Evolutionary conservation across 2,888 invertebrate genomes (phyloP), one percentile per base, ranked within the genome.

Genomic region (Plusia festucae): DNA sequence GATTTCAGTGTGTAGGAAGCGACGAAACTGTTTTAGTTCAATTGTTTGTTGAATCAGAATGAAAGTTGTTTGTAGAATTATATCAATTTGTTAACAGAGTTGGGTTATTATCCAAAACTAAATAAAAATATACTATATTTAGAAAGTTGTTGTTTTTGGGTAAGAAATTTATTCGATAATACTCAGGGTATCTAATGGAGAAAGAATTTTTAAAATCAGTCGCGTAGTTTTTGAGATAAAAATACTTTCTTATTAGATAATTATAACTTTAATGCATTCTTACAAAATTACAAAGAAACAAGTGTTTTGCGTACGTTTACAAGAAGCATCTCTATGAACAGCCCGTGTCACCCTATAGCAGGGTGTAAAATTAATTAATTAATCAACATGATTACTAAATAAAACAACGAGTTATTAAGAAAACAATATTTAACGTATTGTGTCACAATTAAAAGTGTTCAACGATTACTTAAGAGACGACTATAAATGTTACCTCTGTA

Each of bases 1-100:
- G 76, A 74, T 66, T 66, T 53, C 57, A 52, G 62, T 53, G 56
- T 67, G 57, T 65, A 65, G 24, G 22, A 51, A 64, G 56, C 69
- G 59, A 58, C 53, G 44, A 72, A 76, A 66, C 66, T 46, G 22
- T 27, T 56, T 64, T 66, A 30, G 58, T 64, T 67, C 52, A 64
- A 67, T 62, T 65, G 61, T 54, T 70, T 70, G 64, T 44, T 55
- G 60, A 64, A 61, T 55, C 49, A 64, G 49, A 64, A 24, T 64
- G 27, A 55, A 55, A 53, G 59, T 8, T 0, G 53, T 22, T 53
- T 51, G 53, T 53, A 49, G 20, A 58, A 63, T 62, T 16, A 53
- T 40, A 40, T 40, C n/a, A 7, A 11, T 49, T 18, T 20, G 20
- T 49, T 2, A 11, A 49, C 18, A 18, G 2, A 16, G 11, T 20